These are phyloP conservation scores for Laodelphax striatellus DNA, from an alignment of 1,140 invertebrate genomes.

Conservation along the genomic window DNA sequence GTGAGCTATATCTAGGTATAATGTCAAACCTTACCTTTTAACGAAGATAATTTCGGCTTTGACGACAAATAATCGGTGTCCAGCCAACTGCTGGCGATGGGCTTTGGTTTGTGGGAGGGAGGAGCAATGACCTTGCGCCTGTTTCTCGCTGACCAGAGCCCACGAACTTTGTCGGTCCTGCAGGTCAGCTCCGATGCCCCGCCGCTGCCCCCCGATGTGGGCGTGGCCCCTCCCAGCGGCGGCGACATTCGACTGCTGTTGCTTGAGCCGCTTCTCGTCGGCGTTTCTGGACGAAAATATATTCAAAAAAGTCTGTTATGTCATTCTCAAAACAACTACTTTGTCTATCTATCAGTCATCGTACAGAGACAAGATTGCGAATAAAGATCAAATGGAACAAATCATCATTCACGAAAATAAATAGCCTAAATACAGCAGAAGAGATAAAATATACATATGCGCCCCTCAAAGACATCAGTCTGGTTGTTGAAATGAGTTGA, in stretches of 20 bases:
- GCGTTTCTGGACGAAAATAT: conserved; percentile 36
- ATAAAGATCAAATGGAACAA: no score
- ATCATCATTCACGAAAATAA: no score
- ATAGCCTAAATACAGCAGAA: no score
- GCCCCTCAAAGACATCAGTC: no score
- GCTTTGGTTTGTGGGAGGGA: conserved; percentile 85
- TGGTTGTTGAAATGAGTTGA: no score
- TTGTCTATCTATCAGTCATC: no score
- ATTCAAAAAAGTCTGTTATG: no score
- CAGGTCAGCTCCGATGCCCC: conserved; percentile 32
- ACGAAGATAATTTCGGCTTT: conserved; percentile 82
- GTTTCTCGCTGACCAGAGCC: conserved; percentile 87
- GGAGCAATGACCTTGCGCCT: conserved; percentile 86
- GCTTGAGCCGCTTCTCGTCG: conserved; percentile 38
- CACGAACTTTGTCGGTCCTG: conserved; percentile 87
- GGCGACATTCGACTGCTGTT: conserved; percentile 60
- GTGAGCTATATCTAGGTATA: no score
- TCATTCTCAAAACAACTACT: no score
- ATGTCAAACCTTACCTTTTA: conserved; percentile 91
- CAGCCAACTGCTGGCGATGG: conserved; percentile 72
- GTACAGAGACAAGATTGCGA: no score
- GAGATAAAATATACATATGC: no score
- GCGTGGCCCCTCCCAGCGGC: conserved; percentile 38
- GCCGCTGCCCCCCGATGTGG: conserved; percentile 21
- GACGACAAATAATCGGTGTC: conserved; percentile 78